Base-by-base conservation (phyloP, 2,888 invertebrate species). In the Willowsia nigromaculata region DNA sequence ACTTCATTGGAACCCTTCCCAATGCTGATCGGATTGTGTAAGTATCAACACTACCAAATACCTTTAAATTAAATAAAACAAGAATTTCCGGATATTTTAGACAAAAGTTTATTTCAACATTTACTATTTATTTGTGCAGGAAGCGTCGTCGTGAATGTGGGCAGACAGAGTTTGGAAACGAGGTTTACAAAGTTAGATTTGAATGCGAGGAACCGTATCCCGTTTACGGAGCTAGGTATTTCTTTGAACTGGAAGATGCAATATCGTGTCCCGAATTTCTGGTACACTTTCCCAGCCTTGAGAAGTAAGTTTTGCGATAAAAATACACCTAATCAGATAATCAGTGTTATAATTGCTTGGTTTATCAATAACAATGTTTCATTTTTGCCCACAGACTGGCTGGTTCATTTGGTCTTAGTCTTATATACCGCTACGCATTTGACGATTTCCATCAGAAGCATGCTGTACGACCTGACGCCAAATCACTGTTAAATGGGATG, bases 241-340 rank as follows among this genome's bases (percentile, higher is more conserved):
- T 98, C 94, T 99, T 99, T 94, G 96, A 97, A 93, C 95, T 99
- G 92, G 98, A 99, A 93, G 99, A 97, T 50, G 98, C 98, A 7
- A 99, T 99, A 0, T 96, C 99, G 94, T 99, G 99, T 94, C 99
- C 99, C 0, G 99, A 99, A 94, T 99, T 99, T 95, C 95, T 99
- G 88, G 98, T 99, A 18, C 96, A 99, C 94, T 98, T 99, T 94
- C 97, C 98, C 22, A 95, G 97, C 4, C 95, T 99, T 85, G 95
- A 95, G 59, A 93, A 97, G 93, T 96, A 95, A 94, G 97, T 96
- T 0, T 0, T 43, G 22, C 3, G n/a, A n/a, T n/a, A n/a, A 76
- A 76, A 30, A 76, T 13, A 18, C 9, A n/a, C 18, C 9, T 9
- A 30, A 33, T 22, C 2, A 43, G 25, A 7, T 25, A 40, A 37